Conservation (phyloP, 2,113 vertebrate species). For the Leuciscus idus region DNA sequence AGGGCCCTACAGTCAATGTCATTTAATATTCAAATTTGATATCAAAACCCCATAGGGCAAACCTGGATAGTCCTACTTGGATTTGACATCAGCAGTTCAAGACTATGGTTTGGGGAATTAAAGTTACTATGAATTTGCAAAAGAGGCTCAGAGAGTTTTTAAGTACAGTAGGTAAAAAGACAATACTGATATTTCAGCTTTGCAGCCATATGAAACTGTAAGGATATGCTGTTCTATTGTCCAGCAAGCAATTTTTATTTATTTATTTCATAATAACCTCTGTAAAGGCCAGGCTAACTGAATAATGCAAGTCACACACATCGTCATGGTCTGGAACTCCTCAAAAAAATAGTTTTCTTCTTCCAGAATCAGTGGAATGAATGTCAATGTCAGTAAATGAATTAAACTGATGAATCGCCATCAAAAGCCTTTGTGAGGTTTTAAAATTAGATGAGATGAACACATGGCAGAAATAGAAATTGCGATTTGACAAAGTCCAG, state of each 20-base stretch:
- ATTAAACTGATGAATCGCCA: neutral
- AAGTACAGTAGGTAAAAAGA: neutral
- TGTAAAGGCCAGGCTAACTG: neutral
- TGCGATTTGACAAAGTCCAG: neutral
- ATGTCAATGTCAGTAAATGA: neutral
- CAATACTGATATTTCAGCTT: neutral
- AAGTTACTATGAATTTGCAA: neutral
- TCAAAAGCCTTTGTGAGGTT: neutral
- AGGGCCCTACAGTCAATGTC: slow-evolving; percentile 43
- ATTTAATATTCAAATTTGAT: slow-evolving; percentile 45
- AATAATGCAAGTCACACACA: neutral
- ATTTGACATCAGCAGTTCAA: slow-evolving; percentile 8
- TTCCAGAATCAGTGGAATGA: neutral
- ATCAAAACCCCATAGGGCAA: slow-evolving; percentile 9
- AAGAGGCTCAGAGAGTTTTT: neutral
- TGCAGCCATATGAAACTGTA: neutral
- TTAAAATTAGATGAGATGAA: neutral
- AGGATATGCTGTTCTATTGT: neutral
- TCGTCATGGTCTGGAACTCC: neutral
- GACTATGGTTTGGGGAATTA: neutral
- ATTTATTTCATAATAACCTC: neutral
- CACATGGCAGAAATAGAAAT: neutral
- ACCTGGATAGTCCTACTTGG: slow-evolving; percentile 9
- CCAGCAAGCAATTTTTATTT: neutral
- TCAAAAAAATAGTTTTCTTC: neutral